Evolutionary conservation across 2,888 invertebrate species (phyloP), one percentile per base, ranked within the genome.

Genomic region (Ptychoptera albimana): DNA sequence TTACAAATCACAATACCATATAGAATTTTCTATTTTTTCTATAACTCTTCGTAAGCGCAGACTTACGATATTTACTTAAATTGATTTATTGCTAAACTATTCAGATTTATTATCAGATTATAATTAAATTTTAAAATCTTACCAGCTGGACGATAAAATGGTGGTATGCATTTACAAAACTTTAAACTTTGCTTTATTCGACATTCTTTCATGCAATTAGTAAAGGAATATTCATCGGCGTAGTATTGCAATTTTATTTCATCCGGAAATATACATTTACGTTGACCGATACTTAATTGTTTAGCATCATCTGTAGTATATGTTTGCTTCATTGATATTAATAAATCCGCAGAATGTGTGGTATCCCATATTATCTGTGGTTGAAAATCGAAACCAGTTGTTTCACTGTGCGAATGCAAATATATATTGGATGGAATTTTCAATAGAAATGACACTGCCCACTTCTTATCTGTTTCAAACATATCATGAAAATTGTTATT

Each of bases 231-330:
- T 2, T 64, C 59, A 0, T 74, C 74, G 0, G 73, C 74, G 42
- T 63, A 66, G 34, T 56, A 63, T 43, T 74, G 68, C 47, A 84
- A 57, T 45, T 68, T 67, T 13, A 75, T 66, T 59, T 85, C 85
- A 52, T 82, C 72, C 0, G 72, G 68, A 54, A 81, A 84, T 30
- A 81, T 72, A 53, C 86, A 86, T 43, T 78, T 74, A 9, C 86
- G 64, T 58, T 85, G 84, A 2, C 71, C 72, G 10, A 36, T 49
- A 45, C 42, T 35, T 38, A 86, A 63, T 53, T 83, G 82, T 1
- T 75, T 68, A 0, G 82, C 81, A 55, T 82, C 81, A 46, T 74
- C 73, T 0, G 82, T 83, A 1, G 83, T 83, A 57, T 82, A 82
- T 0, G 83, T 83, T 56, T 80, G 77, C 55, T 82, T 81, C 16